phyloP scores from a whole-genome alignment of 1,140 invertebrate species.

The Drosophila bipectinata region DNA sequence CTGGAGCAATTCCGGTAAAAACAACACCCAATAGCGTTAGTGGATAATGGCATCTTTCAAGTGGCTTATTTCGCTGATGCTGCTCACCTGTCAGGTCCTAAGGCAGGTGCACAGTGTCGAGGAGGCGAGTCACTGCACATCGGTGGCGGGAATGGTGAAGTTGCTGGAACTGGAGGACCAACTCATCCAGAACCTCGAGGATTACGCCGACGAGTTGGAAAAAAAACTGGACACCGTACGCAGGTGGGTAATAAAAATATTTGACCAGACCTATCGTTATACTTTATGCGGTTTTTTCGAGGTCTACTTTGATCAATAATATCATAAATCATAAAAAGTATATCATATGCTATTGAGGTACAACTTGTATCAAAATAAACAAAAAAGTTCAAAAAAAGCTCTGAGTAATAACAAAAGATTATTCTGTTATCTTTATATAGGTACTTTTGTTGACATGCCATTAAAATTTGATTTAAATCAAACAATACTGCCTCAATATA shows the following conservation, averaged over 20 bases:
- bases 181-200: conserved; percentile 91
- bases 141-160: conserved; percentile 94
- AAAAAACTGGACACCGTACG: conserved; percentile 57
- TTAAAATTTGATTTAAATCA: conserved; percentile 1
- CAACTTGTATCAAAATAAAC: background rate
- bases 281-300: no score
- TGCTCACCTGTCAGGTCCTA: background rate
- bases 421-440: background rate
- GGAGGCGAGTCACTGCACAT: conserved; percentile 86
- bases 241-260: conserved; percentile 30
- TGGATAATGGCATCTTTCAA: conserved; percentile 30
- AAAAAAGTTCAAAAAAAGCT: background rate
- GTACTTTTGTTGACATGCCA: background rate
- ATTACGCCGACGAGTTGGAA: conserved; percentile 87
- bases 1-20: conserved; percentile 13
- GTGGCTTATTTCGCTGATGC: conserved; percentile 19
- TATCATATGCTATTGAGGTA: no score
- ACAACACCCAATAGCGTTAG: conserved; percentile 1
- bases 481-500: background rate
- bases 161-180: conserved; percentile 93
- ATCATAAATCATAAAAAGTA: no score
- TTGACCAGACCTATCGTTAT: no score
- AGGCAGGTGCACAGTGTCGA: conserved; percentile 2
- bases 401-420: background rate
- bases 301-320: no score